Evolutionary conservation across 1,140 invertebrate genomes (phyloP).

Genomic region (Neodiprion virginianus): DNA sequence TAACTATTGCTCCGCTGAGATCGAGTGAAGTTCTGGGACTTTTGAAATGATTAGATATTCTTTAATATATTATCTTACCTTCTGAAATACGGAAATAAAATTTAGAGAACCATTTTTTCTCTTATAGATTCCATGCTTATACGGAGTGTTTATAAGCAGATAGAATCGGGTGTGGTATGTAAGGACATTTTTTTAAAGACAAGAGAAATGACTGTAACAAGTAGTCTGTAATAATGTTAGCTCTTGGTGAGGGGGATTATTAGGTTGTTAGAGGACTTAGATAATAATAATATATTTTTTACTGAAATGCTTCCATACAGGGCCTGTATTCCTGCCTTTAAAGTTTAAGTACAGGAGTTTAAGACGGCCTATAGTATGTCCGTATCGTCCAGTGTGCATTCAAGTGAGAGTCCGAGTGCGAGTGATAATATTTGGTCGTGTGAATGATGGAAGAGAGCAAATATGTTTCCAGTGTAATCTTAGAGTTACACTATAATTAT

Average conservation of each 20-base stretch:
- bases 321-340: constrained; percentile 34
- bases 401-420: constrained; percentile 42
- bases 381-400: constrained; percentile 47
- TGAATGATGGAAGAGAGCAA: constrained; percentile 35
- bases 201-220: constrained; percentile 42
- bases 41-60: constrained; percentile 15
- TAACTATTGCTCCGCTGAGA: background rate
- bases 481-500: constrained; percentile 18
- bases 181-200: constrained; percentile 32
- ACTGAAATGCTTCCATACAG: constrained; percentile 52
- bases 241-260: constrained; percentile 55
- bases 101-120: constrained; percentile 15
- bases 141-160: constrained; percentile 33
- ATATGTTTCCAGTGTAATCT: constrained; percentile 26
- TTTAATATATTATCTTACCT: background rate
- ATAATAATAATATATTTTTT: constrained; percentile 41
- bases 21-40: constrained; percentile 12
- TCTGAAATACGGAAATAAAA: background rate
- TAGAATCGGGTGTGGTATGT: constrained; percentile 27
- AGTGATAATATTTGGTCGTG: constrained; percentile 40
- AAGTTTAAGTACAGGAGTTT: constrained; percentile 44
- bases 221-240: constrained; percentile 50
- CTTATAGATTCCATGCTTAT: background rate
- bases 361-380: constrained; percentile 48
- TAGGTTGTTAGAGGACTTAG: constrained; percentile 39